Evolutionary conservation across 1,140 invertebrate species (phyloP).

Genomic region (Drosophila littoralis): DNA sequence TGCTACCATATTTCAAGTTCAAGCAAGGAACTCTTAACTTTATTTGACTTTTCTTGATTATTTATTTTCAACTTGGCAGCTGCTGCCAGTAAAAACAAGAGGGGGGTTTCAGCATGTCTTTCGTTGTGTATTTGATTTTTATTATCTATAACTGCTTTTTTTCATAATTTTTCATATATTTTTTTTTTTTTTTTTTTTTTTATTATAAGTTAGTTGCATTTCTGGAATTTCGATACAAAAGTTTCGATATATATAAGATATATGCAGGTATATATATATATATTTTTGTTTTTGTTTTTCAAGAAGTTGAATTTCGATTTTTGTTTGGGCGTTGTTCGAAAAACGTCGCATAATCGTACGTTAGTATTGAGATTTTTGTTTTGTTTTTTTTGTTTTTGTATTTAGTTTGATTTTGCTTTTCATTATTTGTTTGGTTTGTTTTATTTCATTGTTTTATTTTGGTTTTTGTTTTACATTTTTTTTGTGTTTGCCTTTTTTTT

Average conservation of each 20-base stretch:
- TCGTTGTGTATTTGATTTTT: slow-evolving; percentile 76
- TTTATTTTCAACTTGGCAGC: slow-evolving; percentile 30
- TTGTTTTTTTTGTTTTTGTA: slow-evolving; percentile 39
- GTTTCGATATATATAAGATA: slow-evolving; percentile 34
- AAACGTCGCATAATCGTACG: slow-evolving; percentile 80
- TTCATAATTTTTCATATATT: slow-evolving; percentile 36
- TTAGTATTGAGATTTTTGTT: slow-evolving; percentile 64
- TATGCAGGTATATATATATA: slow-evolving; percentile 25
- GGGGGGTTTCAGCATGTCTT: slow-evolving; percentile 79
- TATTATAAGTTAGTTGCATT: slow-evolving; percentile 54
- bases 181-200: slow-evolving; percentile 42
- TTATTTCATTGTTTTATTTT: slow-evolving; percentile 2
- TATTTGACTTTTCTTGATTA: slow-evolving; percentile 3
- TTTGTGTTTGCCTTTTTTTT: slow-evolving; percentile 16
- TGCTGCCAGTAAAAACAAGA: slow-evolving; percentile 75
- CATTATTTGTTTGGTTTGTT: slow-evolving; percentile 47
- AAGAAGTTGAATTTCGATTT: slow-evolving; percentile 98
- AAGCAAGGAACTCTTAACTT: not conserved
- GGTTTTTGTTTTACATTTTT: slow-evolving; percentile 23
- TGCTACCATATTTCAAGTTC: slow-evolving; percentile 13
- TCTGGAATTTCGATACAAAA: slow-evolving; percentile 61
- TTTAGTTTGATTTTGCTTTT: slow-evolving; percentile 54
- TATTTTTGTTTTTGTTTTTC: slow-evolving; percentile 79
- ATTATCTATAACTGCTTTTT: slow-evolving; percentile 61
- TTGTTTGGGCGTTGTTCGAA: slow-evolving; percentile 89